Base-by-base conservation (phyloP, 2,888 invertebrate species). In the Metellina segmentata region DNA sequence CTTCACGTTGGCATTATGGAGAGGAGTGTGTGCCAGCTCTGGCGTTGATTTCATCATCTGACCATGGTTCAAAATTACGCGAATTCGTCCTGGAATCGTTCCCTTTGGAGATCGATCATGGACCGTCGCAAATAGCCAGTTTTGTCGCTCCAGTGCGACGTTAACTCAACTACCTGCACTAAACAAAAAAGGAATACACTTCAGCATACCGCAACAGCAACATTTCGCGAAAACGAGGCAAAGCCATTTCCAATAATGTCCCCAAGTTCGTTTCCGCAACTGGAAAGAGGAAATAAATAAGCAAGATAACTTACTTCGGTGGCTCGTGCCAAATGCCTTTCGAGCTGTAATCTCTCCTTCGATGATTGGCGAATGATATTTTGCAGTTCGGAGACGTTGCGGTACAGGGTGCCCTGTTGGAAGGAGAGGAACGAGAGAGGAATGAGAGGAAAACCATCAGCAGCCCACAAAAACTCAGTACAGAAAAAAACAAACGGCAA, bases 331-430 rank as follows among this genome's bases (percentile, higher is more conserved):
- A 94, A 93, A 86, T 94, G 94, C n/a, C 95, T 94, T 93, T 95
- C 95, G 91, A 95, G 94, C 93, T 94, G 94, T n/a, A 95, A 94
- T 81, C 95, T 93, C 93, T 95, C 95, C 92, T 95, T 95, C 79
- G 95, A 95, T 11, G 95, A 95, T 86, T 95, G 94, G 93, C 95
- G 94, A 85, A 95, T 94, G 52, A 95, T 94, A 78, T 94, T 94
- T 79, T 95, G 95, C 89, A 95, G 93, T 90, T 95, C 89, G 0
- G 77, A 34, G 6, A 93, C 91, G 69, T 91, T 91, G 2, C 88
- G 81, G 61, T 93, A 91, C 4, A 89, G 51, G 13, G 34, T 89
- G 9, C 89, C 93, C 51, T 93, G 51, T 77, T 13, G 51, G 51
- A 19, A 51, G n/a, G 19, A 51, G 51, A 75, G 13, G 34, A 75